Percentiles rank a stretch among this genome's conserved stretches.
Conservation (phyloP, 2,888 invertebrate genomes). For the Diarsia rubi region DNA sequence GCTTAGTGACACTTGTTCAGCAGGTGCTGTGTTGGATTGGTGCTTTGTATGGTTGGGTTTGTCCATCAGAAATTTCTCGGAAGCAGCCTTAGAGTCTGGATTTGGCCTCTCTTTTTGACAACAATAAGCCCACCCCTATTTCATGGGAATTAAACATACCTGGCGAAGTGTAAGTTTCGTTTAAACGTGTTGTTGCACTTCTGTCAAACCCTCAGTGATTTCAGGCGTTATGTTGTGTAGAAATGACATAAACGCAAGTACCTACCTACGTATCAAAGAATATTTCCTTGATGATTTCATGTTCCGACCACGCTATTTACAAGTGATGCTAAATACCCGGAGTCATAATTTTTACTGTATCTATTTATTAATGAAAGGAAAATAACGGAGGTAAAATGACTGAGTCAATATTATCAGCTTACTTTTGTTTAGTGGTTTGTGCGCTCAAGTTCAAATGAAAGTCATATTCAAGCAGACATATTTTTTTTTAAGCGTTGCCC, state of each 20-base stretch:
- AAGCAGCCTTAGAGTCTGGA: not conserved
- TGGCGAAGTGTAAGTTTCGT: not conserved
- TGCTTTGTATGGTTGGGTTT: too few relatives aligned
- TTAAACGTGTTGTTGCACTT: not conserved
- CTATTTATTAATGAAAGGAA: conserved; percentile 44
- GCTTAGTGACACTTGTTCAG: not conserved
- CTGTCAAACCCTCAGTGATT: not conserved
- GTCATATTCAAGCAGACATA: not conserved
- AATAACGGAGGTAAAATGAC: conserved; percentile 29
- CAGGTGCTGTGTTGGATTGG: not conserved
- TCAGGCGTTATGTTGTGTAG: not conserved
- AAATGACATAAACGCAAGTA: not conserved
- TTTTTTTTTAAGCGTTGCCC: too few relatives aligned
- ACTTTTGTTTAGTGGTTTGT: conserved; percentile 9
- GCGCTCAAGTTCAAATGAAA: not conserved
- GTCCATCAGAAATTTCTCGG: not conserved
- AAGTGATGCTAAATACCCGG: conserved; percentile 22
- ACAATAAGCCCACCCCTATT: not conserved
- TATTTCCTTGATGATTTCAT: conserved; percentile 52
- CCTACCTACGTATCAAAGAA: conserved; percentile 12
- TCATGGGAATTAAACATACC: too few relatives aligned
- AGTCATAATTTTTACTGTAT: conserved; percentile 21
- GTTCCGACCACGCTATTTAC: conserved; percentile 43
- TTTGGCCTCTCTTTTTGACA: not conserved
- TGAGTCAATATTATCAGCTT: conserved; percentile 23